These are phyloP conservation scores for Diglossa brunneiventris DNA, from an alignment of 2,113 vertebrate genomes.

Conservation along the genomic window DNA sequence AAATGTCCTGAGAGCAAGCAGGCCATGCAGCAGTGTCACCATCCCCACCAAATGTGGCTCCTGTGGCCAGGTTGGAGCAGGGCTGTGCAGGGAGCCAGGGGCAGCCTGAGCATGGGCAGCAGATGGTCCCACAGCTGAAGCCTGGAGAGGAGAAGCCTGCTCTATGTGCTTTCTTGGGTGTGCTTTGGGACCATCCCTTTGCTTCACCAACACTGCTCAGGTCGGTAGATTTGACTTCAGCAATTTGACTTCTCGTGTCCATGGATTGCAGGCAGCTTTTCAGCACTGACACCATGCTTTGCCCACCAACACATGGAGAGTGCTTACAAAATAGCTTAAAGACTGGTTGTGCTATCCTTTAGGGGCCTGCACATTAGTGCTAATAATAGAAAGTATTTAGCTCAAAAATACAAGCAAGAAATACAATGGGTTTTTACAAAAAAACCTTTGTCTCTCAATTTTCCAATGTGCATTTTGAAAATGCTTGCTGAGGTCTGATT, in stretches of 20 bases:
- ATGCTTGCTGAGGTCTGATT: background rate
- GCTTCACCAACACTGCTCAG: background rate
- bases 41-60: background rate
- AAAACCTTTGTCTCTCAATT: background rate
- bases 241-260: rapidly evolving
- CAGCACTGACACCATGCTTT: rapidly evolving
- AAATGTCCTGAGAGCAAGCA: rapidly evolving
- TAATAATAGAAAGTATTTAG: background rate
- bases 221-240: background rate
- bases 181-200: rapidly evolving
- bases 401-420: background rate
- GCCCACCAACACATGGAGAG: no score
- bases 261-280: background rate
- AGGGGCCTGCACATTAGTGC: background rate
- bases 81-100: rapidly evolving
- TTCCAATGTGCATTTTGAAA: background rate
- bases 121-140: rapidly evolving
- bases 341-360: background rate
- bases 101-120: background rate
- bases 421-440: background rate
- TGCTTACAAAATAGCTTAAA: background rate
- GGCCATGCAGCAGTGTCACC: rapidly evolving
- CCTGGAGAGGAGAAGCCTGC: background rate
- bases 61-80: background rate
- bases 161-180: background rate